These are phyloP conservation scores for Thunnus albacares DNA, from an alignment of 2,797 vertebrate genomes.

Conservation along the genomic window DNA sequence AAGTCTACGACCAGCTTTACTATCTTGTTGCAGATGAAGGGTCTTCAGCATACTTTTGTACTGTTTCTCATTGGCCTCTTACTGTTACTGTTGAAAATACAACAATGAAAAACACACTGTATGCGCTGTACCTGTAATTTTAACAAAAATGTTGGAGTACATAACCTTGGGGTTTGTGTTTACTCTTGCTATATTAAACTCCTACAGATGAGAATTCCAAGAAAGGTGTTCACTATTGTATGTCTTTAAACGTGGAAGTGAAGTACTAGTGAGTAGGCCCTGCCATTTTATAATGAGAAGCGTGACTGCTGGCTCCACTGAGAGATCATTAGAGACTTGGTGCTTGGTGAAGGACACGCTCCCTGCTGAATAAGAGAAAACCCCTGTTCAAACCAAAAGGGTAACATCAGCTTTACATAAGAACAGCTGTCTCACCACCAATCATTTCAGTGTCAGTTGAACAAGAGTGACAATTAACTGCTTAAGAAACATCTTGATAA, in stretches of 20 bases:
- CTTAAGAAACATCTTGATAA: constrained; percentile 29
- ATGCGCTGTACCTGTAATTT: background rate
- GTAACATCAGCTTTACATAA: constrained; percentile 30
- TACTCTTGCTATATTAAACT: background rate
- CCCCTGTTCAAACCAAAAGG: constrained; percentile 58
- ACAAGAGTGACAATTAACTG: constrained; percentile 37
- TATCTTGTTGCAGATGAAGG: no score
- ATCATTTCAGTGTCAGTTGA: constrained; percentile 36
- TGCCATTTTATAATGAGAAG: constrained; percentile 68
- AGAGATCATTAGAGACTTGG: constrained; percentile 82
- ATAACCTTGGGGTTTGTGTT: constrained; percentile 5
- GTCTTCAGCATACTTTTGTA: no score
- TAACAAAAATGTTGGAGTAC: background rate
- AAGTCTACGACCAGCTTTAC: no score
- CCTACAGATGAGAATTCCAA: constrained; percentile 6
- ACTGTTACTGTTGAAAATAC: background rate
- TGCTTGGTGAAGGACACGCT: constrained; percentile 66
- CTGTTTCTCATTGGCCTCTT: background rate
- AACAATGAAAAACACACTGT: background rate
- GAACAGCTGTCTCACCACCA: constrained; percentile 30
- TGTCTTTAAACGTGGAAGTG: constrained; percentile 33
- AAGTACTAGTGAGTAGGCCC: constrained; percentile 30
- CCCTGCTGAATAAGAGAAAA: constrained; percentile 75
- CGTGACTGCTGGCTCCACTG: constrained; percentile 68
- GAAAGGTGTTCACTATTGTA: background rate